Evolutionary conservation across 53 echinoderm and acorn worm genomes (phyloP), one percentile per base, ranked within the genome.

Genomic region (Holothuria scabra): DNA sequence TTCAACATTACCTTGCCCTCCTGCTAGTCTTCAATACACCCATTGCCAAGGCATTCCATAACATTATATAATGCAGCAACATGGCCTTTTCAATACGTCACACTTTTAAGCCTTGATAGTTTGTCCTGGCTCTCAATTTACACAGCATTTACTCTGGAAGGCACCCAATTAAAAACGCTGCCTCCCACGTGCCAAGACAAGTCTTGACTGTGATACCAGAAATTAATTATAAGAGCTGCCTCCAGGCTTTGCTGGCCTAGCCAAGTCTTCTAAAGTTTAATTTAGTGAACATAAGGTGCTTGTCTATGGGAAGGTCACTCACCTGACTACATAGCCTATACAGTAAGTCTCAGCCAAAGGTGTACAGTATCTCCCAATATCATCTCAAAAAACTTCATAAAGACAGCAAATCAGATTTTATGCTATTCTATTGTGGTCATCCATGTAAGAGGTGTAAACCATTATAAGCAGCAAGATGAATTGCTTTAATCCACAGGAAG

Each of bases 401-500:
- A 48, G 48, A 48, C 14, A 48, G 48, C 48, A 12, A 48, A 48
- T 12, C 48, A 12, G 48, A 48, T 10, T 13, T 48, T 5, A 48
- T 1, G 48, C 48, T 10, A 8, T 48, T 48, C 48, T 5, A 1
- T 12, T 48, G 48, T 48, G 9, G 48, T 48, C 48, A 48, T 12
- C 14, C 14, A 12, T 5, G 48, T 48, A 13, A 48, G 48, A 13
- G 12, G 48, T 48, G 48, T 48, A 48, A 48, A 48, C 48, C 14
- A 12, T 10, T 10, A 48, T 33, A 6, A 29, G 46, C 3, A 23
- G 46, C 41, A 71, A 37, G 9, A 71, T 71, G 71, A 71, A 71
- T 71, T 71, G 71, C 71, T 71, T 71, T 25, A 31, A 41, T 46
- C 68, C 41, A 68, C 68, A 68, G 33, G 68, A 68, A 38, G 68